Evolutionary conservation across 2,888 invertebrate genomes (phyloP).

Genomic region (Drosophila siamana): DNA sequence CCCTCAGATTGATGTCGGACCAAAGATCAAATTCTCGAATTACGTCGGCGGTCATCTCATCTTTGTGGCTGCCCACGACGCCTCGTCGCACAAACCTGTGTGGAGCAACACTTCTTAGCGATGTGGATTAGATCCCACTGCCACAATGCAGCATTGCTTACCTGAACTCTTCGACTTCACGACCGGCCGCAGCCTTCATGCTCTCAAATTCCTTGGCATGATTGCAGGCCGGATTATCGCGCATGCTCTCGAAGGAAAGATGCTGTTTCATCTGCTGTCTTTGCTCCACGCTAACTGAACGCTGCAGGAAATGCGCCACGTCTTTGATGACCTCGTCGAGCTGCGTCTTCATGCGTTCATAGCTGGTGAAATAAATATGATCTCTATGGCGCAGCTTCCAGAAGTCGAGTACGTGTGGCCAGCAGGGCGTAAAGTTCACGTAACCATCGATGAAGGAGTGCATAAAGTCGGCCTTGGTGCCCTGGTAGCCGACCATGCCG

Average conservation of each 20-base stretch:
- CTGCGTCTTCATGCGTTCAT: slow-evolving; percentile 82
- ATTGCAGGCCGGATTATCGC: slow-evolving; percentile 82
- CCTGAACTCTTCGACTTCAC: slow-evolving; percentile 82
- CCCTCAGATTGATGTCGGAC: slow-evolving; percentile 75
- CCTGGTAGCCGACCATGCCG: slow-evolving; percentile 82
- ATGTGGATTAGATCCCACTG: neutral
- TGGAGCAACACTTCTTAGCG: slow-evolving; percentile 36
- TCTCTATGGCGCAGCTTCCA: slow-evolving; percentile 81
- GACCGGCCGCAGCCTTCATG: slow-evolving; percentile 81
- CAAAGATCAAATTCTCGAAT: slow-evolving; percentile 82
- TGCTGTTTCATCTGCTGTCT: slow-evolving; percentile 72
- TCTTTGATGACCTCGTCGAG: slow-evolving; percentile 73
- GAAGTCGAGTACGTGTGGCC: slow-evolving; percentile 83
- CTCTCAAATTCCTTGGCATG: slow-evolving; percentile 83
- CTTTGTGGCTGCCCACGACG: slow-evolving; percentile 83
- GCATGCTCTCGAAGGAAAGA: slow-evolving; percentile 84
- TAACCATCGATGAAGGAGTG: slow-evolving; percentile 82
- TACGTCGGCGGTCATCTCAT: slow-evolving; percentile 76
- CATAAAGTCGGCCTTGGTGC: slow-evolving; percentile 81
- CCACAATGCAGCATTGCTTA: slow-evolving; percentile 37
- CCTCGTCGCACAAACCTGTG: slow-evolving; percentile 84
- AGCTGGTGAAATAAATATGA: slow-evolving; percentile 82
- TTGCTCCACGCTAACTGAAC: slow-evolving; percentile 53
- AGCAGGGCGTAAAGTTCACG: slow-evolving; percentile 82
- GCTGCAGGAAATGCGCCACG: slow-evolving; percentile 74